These are phyloP conservation scores for Coenonympha arcania DNA, from an alignment of 2,888 invertebrate genomes.

Conservation along the genomic window DNA sequence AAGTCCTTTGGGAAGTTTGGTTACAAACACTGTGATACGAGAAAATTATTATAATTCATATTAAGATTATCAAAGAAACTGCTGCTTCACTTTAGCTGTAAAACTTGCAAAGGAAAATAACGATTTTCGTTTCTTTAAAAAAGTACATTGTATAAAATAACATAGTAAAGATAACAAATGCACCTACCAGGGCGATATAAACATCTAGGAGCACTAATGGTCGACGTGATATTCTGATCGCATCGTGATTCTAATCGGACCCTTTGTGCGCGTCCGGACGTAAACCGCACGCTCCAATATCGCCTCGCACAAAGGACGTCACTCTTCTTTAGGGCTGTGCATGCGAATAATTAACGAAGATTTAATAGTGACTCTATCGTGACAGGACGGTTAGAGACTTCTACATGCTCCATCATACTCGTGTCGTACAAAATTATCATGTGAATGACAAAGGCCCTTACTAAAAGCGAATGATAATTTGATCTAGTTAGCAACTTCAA, in stretches of 20 bases:
- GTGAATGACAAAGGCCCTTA: too few species aligned
- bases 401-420: too few species aligned
- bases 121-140: background rate
- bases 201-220: background rate
- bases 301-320: slow-evolving; percentile 11
- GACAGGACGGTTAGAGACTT: background rate
- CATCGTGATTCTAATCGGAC: slow-evolving; percentile 11
- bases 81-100: too few species aligned
- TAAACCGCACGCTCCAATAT: slow-evolving; percentile 12
- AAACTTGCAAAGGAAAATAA: too few species aligned
- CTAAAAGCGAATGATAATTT: too few species aligned
- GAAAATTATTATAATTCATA: too few species aligned
- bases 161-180: background rate
- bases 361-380: slow-evolving; percentile 7
- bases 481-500: too few species aligned
- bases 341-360: slow-evolving; percentile 16
- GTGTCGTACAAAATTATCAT: too few species aligned
- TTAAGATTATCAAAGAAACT: too few species aligned
- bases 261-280: slow-evolving; percentile 14
- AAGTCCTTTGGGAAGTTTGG: too few species aligned
- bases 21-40: too few species aligned
- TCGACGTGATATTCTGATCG: slow-evolving; percentile 7
- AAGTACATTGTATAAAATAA: background rate
- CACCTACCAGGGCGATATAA: slow-evolving; percentile 4
- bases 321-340: slow-evolving; percentile 35